Evolutionary conservation across 2,113 vertebrate species (phyloP).

Genomic region (Chionis minor): DNA sequence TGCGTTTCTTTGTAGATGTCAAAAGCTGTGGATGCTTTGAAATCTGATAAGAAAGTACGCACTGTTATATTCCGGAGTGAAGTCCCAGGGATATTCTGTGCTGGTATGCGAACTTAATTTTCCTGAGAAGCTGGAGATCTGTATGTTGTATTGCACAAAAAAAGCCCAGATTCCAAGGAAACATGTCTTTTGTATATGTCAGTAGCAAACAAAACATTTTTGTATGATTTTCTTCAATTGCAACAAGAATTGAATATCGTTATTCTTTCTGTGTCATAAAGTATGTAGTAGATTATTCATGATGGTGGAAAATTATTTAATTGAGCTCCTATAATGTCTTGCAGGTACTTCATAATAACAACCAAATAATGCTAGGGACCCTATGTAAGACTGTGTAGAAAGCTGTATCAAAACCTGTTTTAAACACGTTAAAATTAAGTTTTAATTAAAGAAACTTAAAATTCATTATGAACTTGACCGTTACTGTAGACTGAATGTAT

Average conservation of each 20-base stretch:
- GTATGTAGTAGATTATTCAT: background rate
- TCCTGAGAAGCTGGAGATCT: constrained; percentile 45
- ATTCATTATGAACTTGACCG: background rate
- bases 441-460: background rate
- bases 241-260: background rate
- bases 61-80: constrained; percentile 92
- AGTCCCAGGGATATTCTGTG: constrained; percentile 96
- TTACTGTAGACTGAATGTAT: background rate
- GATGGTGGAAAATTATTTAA: background rate
- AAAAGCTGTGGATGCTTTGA: constrained; percentile 89
- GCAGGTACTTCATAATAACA: background rate
- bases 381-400: background rate
- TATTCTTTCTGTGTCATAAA: constrained; percentile 52
- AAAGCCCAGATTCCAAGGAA: constrained; percentile 31
- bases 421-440: background rate
- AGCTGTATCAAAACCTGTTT: background rate
- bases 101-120: constrained; percentile 83
- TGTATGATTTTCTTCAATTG: background rate
- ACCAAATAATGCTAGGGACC: background rate
- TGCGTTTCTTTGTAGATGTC: constrained; percentile 82
- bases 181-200: background rate
- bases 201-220: constrained; percentile 13
- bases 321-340: background rate
- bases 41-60: constrained; percentile 91
- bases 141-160: background rate